Conservation (phyloP, 2,113 vertebrate genomes). For the Alosa alosa region DNA sequence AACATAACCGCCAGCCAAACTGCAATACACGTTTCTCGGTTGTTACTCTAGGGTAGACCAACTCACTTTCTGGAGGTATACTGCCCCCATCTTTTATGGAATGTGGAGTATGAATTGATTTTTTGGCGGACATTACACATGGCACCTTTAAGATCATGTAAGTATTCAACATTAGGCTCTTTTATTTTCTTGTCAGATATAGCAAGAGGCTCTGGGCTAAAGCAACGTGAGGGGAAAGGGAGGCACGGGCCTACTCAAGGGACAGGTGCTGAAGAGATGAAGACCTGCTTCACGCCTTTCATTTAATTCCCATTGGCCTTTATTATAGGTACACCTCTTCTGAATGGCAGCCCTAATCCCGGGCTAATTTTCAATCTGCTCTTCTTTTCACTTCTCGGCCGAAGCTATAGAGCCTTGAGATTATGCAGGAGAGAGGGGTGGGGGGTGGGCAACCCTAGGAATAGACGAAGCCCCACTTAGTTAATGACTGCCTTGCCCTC, state of each 20-base stretch:
- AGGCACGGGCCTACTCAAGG: background rate
- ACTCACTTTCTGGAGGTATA: too few relatives aligned
- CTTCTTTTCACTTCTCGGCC: slow-evolving; percentile 6
- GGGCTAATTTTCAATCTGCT: slow-evolving; percentile 24
- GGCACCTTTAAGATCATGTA: too few relatives aligned
- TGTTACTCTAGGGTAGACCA: too few relatives aligned
- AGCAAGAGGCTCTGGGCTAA: background rate
- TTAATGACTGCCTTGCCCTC: slow-evolving; percentile 5
- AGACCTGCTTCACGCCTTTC: background rate
- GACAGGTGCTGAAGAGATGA: background rate
- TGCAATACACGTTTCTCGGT: too few relatives aligned
- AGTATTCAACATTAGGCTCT: background rate
- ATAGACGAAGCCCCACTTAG: background rate
- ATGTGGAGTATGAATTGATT: too few relatives aligned
- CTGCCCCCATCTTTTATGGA: too few relatives aligned
- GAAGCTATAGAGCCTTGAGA: background rate
- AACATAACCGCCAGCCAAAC: too few relatives aligned
- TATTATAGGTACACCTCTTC: background rate
- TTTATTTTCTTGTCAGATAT: background rate
- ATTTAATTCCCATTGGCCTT: background rate
- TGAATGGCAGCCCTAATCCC: slow-evolving; percentile 25
- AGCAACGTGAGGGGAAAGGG: background rate
- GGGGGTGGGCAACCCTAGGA: slow-evolving; percentile 6
- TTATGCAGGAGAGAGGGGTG: background rate
- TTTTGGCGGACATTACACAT: too few relatives aligned